Percentiles rank a stretch among this genome's conserved stretches.
Evolutionary conservation across 2,797 vertebrate genomes (phyloP).

Genomic region (Anabas testudineus): DNA sequence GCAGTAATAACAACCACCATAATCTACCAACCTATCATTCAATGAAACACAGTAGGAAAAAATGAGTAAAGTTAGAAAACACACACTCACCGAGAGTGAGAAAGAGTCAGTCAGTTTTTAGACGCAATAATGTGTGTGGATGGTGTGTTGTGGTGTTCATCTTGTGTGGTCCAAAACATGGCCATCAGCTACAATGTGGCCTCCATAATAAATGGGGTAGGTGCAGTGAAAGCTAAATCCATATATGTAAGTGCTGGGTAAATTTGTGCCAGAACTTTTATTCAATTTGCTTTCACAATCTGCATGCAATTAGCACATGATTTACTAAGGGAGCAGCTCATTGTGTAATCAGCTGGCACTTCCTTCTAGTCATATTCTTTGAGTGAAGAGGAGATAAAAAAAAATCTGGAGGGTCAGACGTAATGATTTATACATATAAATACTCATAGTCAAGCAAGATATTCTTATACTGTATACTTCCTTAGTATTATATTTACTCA

Average conservation of each 20-base stretch:
- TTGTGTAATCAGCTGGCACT: slow-evolving; percentile 30
- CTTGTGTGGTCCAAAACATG: slow-evolving; percentile 6
- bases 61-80: too few relatives aligned
- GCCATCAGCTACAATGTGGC: slow-evolving; percentile 3
- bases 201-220: slow-evolving; percentile 14
- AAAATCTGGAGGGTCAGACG: slow-evolving; percentile 11
- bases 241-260: slow-evolving; percentile 28
- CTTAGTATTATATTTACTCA: too few relatives aligned
- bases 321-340: slow-evolving; percentile 39
- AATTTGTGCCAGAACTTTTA: slow-evolving; percentile 23
- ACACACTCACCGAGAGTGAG: too few relatives aligned
- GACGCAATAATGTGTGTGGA: too few relatives aligned
- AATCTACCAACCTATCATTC: too few relatives aligned
- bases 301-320: slow-evolving; percentile 42
- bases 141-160: slow-evolving; percentile 11
- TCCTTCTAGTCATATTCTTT: slow-evolving; percentile 7
- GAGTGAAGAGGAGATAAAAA: slow-evolving; percentile 10
- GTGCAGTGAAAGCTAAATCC: slow-evolving; percentile 19
- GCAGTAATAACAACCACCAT: too few relatives aligned
- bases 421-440: too few relatives aligned
- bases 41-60: too few relatives aligned
- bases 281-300: slow-evolving; percentile 43
- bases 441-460: too few relatives aligned
- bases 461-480: too few relatives aligned
- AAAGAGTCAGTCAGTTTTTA: too few relatives aligned